A percentile compares a stretch with the other conserved stretches of the same genome.
These are phyloP conservation scores for Drosophila cognata DNA, from an alignment of 2,888 invertebrate species.

Conservation along the genomic window DNA sequence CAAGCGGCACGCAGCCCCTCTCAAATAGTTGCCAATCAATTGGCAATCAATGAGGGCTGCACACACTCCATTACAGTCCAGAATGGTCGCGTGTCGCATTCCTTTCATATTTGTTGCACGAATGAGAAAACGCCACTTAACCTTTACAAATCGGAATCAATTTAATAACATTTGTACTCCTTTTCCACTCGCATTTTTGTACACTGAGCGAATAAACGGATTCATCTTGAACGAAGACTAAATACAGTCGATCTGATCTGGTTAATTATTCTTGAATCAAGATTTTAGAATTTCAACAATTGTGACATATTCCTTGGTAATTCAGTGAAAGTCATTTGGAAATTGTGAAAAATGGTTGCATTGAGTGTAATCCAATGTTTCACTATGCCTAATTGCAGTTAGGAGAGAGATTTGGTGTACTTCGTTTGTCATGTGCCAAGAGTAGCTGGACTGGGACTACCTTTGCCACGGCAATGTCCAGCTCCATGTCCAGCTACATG, in stretches of 20 bases:
- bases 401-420: not conserved
- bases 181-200: not conserved
- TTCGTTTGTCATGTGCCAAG: not conserved
- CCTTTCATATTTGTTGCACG: not conserved
- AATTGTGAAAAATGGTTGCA: not conserved
- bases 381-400: not conserved
- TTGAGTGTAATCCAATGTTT: not conserved
- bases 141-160: not conserved
- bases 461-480: not conserved
- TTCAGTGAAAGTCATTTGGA: not conserved
- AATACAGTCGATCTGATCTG: not conserved
- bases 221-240: not conserved
- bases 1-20: too few species aligned
- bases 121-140: not conserved
- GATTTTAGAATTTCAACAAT: too few species aligned
- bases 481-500: constrained; percentile 4
- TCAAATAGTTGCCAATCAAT: constrained; percentile 56
- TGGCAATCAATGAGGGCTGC: constrained; percentile 65
- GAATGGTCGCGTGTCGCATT: constrained; percentile 2
- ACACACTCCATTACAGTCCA: constrained; percentile 40
- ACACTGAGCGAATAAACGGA: not conserved
- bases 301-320: too few species aligned
- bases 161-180: not conserved
- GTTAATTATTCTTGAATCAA: too few species aligned
- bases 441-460: not conserved